Percentiles rank a stretch among this genome's conserved stretches.
Evolutionary conservation across 2,797 vertebrate species (phyloP).

Genomic region (Acropternis orthonyx): DNA sequence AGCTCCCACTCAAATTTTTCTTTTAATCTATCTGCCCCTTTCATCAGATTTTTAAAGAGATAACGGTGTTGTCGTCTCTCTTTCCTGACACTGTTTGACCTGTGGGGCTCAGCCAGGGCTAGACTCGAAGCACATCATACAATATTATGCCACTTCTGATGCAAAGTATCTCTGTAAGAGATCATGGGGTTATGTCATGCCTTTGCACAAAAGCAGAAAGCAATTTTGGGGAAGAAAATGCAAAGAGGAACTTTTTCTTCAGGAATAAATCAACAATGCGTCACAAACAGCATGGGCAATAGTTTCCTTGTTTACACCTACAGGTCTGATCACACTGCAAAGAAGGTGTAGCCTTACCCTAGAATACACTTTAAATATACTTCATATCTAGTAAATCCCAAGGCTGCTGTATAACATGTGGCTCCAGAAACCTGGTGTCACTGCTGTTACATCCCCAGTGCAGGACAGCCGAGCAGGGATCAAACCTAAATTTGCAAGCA

Average conservation of each 20-base stretch:
- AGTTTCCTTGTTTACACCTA: neutral
- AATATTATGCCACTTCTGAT: neutral
- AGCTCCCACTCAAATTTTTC: neutral
- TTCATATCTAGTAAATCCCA: neutral
- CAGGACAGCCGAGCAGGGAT: neutral
- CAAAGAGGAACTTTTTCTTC: neutral
- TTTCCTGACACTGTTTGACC: neutral
- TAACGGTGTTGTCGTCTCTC: neutral
- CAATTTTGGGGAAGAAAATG: conserved; percentile 1
- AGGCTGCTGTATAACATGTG: neutral
- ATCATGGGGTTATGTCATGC: neutral
- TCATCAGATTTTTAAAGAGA: conserved; percentile 10
- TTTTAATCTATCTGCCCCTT: conserved; percentile 1
- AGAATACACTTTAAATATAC: neutral
- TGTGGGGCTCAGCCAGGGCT: neutral
- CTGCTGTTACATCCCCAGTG: neutral
- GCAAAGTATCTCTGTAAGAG: neutral
- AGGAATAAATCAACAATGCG: conserved; percentile 26
- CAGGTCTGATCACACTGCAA: neutral
- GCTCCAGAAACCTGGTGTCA: accelerated
- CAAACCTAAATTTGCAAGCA: neutral
- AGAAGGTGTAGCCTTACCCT: neutral
- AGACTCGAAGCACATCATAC: neutral
- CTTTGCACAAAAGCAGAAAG: neutral
- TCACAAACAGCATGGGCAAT: neutral